These are phyloP conservation scores for Heliconius ismenius DNA, from an alignment of 2,888 invertebrate species.

Conservation along the genomic window DNA sequence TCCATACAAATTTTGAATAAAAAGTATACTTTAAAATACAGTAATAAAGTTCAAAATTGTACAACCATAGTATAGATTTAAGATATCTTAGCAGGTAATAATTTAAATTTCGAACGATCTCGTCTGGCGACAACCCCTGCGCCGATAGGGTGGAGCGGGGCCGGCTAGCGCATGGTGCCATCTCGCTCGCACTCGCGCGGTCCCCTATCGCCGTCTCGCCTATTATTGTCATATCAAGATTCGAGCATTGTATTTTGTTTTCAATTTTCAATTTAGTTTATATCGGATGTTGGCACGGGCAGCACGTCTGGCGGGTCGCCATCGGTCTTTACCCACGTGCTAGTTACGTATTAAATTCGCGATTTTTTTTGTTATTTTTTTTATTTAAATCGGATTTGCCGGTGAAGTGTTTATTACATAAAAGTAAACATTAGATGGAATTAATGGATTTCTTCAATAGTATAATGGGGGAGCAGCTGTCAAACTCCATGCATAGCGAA, in stretches of 20 bases:
- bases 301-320: slow-evolving; percentile 75
- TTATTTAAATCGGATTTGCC: too few species aligned
- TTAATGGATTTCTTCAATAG: slow-evolving; percentile 73
- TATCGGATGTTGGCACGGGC: slow-evolving; percentile 78
- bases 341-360: slow-evolving; percentile 54
- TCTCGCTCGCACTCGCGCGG: slow-evolving; percentile 59
- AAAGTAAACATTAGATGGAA: slow-evolving; percentile 58
- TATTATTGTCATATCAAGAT: slow-evolving; percentile 82
- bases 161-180: slow-evolving; percentile 60
- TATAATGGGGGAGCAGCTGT: slow-evolving; percentile 68
- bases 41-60: slow-evolving; percentile 62
- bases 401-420: too few species aligned
- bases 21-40: slow-evolving; percentile 48
- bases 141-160: slow-evolving; percentile 77
- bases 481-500: slow-evolving; percentile 57
- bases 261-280: slow-evolving; percentile 82
- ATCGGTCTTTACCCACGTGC: slow-evolving; percentile 70
- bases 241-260: slow-evolving; percentile 81
- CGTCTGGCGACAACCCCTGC: slow-evolving; percentile 80
- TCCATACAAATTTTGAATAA: slow-evolving; percentile 46
- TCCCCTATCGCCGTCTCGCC: slow-evolving; percentile 71
- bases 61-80: slow-evolving; percentile 52
- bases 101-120: slow-evolving; percentile 74
- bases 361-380: slow-evolving; percentile 44
- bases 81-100: slow-evolving; percentile 67